Percentiles rank a stretch among this genome's conserved stretches.
Conservation (phyloP, 1,140 invertebrate genomes). For the Macrocentrus cingulum region DNA sequence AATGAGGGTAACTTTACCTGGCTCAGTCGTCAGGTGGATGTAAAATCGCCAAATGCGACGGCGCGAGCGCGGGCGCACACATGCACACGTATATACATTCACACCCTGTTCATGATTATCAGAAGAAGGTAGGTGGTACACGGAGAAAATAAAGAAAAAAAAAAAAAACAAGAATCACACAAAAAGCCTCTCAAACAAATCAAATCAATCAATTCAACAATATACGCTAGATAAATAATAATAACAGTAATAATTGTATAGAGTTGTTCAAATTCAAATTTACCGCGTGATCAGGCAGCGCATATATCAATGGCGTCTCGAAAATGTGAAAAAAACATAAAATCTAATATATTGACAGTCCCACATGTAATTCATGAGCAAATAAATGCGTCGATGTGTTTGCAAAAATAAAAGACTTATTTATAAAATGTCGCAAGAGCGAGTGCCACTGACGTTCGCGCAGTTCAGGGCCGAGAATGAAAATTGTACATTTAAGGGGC, state of each 20-base stretch:
- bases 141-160: conserved; percentile 2
- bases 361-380: conserved; percentile 4
- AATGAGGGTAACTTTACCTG: conserved; percentile 2
- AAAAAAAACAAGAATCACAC: not conserved
- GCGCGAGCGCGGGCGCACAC: conserved; percentile 29
- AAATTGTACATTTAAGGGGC: not conserved
- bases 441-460: conserved; percentile 22
- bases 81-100: too few species aligned
- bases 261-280: not conserved
- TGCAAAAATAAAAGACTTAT: conserved; percentile 27
- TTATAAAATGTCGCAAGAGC: conserved; percentile 28
- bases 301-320: too few species aligned
- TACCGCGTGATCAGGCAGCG: not conserved
- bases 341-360: not conserved
- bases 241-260: too few species aligned
- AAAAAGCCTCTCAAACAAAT: too few species aligned
- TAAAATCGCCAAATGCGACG: conserved; percentile 18
- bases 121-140: conserved; percentile 8
- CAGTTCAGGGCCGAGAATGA: conserved; percentile 26
- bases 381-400: conserved; percentile 20
- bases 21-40: conserved; percentile 14
- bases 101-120: conserved; percentile 33
- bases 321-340: too few species aligned
- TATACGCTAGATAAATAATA: too few species aligned
- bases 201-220: too few species aligned